Evolutionary conservation across 2,113 vertebrate genomes (phyloP).

Genomic region (Psephotus haematonotus): DNA sequence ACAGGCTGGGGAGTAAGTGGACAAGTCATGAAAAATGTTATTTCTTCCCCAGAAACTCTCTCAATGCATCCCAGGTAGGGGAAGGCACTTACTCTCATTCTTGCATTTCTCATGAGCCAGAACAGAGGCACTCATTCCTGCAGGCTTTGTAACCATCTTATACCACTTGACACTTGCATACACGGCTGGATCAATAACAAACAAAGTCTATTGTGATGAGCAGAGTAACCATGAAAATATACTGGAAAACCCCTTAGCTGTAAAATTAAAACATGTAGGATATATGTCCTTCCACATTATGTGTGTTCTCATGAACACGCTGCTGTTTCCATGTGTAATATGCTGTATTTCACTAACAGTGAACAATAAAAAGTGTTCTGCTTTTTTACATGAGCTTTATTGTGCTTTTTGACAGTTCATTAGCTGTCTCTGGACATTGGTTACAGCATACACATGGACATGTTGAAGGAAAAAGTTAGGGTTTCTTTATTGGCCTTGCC

Average conservation of each 20-base stretch:
- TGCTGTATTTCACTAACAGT: slow-evolving; percentile 33
- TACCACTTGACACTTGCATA: background rate
- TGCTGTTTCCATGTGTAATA: background rate
- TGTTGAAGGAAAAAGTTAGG: background rate
- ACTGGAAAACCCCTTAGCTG: background rate
- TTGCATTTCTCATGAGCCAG: background rate
- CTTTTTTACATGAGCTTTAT: background rate
- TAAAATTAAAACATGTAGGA: slow-evolving; percentile 13
- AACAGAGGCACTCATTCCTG: background rate
- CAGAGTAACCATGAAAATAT: background rate
- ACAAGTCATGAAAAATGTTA: background rate
- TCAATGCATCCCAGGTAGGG: background rate
- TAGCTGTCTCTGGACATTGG: background rate
- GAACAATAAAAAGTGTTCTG: slow-evolving; percentile 69
- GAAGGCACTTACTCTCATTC: background rate
- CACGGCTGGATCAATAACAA: background rate
- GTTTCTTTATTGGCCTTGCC: background rate
- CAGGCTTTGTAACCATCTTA: background rate
- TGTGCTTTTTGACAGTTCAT: slow-evolving; percentile 1
- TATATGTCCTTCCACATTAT: background rate
- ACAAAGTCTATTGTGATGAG: background rate
- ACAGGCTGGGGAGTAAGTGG: background rate
- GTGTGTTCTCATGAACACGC: background rate
- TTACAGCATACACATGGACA: accelerated
- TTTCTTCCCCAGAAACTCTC: slow-evolving; percentile 14